Evolutionary conservation across 2,113 vertebrate genomes (phyloP), one percentile per base, ranked within the genome.

Genomic region (Cricetomys ansorgei): DNA sequence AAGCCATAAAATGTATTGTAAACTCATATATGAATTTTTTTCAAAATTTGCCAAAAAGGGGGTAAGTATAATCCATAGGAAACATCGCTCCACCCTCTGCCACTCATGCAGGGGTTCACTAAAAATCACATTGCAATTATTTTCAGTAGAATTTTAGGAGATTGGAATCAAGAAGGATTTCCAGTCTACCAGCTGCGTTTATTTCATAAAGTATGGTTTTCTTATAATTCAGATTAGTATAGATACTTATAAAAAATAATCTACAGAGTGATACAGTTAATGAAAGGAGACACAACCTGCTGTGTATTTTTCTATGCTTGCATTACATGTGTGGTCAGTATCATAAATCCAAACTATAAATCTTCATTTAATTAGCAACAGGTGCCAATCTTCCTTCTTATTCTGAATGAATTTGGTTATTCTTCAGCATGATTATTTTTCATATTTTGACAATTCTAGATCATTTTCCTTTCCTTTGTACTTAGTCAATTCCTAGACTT

Each of bases 1-100:
- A 96, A 91, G 12, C 6, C 11, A 64, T 81, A 25, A 2, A 45
- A 67, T 67, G 83, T 76, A 88, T 87, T 96, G 65, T 55, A 89
- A 96, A 95, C 75, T 57, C 80, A 45, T 37, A 65, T 83, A 43
- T 62, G 86, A 94, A 94, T 86, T 84, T 59, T 86, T 92, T 94
- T 45, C 7, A 83, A 50, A 17, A 84, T 48, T 12, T 57, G 62
- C 17, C n/a, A 48, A 48, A 27, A 55, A 77, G 77, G 29, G n/a
- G 1, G 50, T 88, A 16, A 3, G 3, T 57, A 84, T 7, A 72
- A 5, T 67, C 27, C 29, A 13, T 5, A 55, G n/a, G 17, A 50
- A 88, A 9, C 4, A 5, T 2, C 6, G 7, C 72, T 59, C 3
- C 11, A 48, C 2, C 11, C 79, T 45, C 76, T 65, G 0, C 57